phyloP scores from a whole-genome alignment of 2,113 vertebrate species.

The Callospermophilus lateralis region DNA sequence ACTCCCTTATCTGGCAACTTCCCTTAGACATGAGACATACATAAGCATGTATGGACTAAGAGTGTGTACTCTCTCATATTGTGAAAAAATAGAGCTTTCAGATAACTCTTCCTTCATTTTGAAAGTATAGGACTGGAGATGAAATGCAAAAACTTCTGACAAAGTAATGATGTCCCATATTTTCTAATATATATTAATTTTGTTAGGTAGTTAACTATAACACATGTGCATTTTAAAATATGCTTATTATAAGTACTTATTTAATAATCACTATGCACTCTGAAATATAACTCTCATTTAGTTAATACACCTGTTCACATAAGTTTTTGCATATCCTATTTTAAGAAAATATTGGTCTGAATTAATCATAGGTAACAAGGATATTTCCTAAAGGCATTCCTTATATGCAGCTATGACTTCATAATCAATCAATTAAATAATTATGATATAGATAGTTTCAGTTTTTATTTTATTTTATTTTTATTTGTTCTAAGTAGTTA shows the following conservation, averaged over 20 bases:
- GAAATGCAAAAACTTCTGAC: background rate
- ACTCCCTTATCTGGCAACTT: background rate
- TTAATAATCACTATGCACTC: background rate
- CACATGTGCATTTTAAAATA: background rate
- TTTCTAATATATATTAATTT: background rate
- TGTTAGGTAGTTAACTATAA: background rate
- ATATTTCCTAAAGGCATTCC: background rate
- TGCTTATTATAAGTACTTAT: background rate
- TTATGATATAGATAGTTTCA: background rate
- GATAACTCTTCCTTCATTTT: background rate
- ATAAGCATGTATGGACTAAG: background rate
- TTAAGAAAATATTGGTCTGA: background rate
- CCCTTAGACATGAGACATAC: background rate
- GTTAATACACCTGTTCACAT: background rate
- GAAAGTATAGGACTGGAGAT: background rate
- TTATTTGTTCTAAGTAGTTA: too few species aligned
- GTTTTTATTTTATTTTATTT: background rate
- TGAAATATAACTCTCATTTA: background rate
- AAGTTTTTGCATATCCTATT: background rate
- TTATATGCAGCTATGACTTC: background rate
- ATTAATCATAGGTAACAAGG: background rate
- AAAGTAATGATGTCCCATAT: background rate
- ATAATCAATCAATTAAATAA: background rate
- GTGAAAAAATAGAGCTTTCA: background rate
- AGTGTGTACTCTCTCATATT: background rate